phyloP scores from a whole-genome alignment of 2,797 vertebrate genomes.

The Microchirus variegatus region DNA sequence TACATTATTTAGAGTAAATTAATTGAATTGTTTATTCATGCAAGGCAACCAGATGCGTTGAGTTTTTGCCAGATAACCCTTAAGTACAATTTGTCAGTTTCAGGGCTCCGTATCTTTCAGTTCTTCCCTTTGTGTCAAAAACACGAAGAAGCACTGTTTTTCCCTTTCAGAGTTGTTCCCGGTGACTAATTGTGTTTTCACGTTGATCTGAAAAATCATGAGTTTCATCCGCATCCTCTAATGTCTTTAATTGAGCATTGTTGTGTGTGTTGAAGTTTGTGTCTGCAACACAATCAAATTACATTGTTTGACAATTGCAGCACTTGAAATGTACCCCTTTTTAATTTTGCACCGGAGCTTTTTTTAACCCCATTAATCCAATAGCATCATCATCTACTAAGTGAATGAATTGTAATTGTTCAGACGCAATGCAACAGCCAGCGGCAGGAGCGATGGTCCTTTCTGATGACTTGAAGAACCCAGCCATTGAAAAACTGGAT shows the following conservation, averaged over 20 bases:
- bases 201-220: slow-evolving; percentile 13
- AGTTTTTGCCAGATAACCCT: background rate
- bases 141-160: slow-evolving; percentile 18
- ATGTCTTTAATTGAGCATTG: background rate
- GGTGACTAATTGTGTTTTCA: slow-evolving; percentile 19
- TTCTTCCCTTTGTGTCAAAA: slow-evolving; percentile 24
- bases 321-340: background rate
- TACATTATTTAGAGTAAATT: too few relatives aligned
- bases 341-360: background rate
- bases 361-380: slow-evolving; percentile 6
- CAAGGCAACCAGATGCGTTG: too few relatives aligned
- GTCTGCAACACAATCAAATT: slow-evolving; percentile 6
- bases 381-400: slow-evolving; percentile 29
- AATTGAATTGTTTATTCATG: too few relatives aligned
- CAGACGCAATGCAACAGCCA: slow-evolving; percentile 63
- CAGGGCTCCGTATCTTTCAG: slow-evolving; percentile 17
- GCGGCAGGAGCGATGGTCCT: slow-evolving; percentile 89
- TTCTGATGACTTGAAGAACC: slow-evolving; percentile 93
- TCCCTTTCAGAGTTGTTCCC: background rate
- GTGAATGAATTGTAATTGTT: slow-evolving; percentile 50
- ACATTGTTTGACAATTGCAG: slow-evolving; percentile 4
- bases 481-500: slow-evolving; percentile 97
- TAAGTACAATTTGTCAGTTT: slow-evolving; percentile 26
- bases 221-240: background rate
- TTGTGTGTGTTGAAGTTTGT: slow-evolving; percentile 1